Base-by-base conservation (phyloP, 2,797 vertebrate species). In the Poeciliopsis infans region DNA sequence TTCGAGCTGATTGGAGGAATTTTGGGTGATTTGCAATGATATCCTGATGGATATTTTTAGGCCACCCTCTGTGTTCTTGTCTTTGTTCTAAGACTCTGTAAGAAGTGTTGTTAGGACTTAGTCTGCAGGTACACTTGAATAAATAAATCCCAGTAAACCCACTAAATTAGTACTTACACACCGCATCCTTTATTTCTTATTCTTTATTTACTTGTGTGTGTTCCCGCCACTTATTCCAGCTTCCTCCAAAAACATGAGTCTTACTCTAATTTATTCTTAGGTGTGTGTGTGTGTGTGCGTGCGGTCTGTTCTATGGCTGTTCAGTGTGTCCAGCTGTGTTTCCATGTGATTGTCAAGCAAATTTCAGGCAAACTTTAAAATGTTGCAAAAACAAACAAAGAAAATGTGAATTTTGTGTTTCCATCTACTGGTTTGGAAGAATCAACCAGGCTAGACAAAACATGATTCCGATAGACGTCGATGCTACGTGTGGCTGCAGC, bases 1-100 rank as follows among this genome's bases (percentile, higher is more conserved):
- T 41, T 70, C 2, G 3, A 15, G 6, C 20, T 49, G 75, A 49
- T 49, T 57, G 47, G 49, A 64, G 79, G 80, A 41, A 59, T 80
- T 33, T 76, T 39, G 4, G 10, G 31, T 23, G 13, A 53, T 43
- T 15, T 5, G 39, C 41, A 13, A 20, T 12, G 10, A 7, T 74
- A 49, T 82, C 8, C 28, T 49, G 64, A 1, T 16, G 5, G 59
- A 57, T 69, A 43, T 28, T 75, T 75, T 75, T 61, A 61, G 43
- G 73, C 16, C n/a, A 59, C 39, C 28, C 13, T 25, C 33, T 16
- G 10, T 47, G 59, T 36, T 36, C 5, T 2, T 31, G 55, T 23
- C 18, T 45, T 43, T 59, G 53, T 59, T 43, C 36, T 13, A 10
- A 74, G 31, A 68, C 20, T 68, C 18, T 3, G 8, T 23, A 39